Evolutionary conservation across 2,797 vertebrate genomes (phyloP).

Genomic region (Alosa sapidissima): DNA sequence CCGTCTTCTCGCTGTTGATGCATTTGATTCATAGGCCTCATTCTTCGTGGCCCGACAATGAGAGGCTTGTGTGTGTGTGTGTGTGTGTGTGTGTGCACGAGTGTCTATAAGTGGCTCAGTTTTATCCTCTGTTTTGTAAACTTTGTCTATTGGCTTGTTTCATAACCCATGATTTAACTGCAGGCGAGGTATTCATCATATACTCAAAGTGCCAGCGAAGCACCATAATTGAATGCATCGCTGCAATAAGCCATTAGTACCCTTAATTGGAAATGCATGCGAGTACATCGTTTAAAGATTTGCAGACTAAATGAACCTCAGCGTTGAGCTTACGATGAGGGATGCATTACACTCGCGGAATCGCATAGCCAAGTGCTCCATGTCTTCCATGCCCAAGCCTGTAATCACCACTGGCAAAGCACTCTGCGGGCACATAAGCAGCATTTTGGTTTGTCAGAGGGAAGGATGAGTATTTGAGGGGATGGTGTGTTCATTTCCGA

Average conservation of each 20-base stretch:
- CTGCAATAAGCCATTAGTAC: background rate
- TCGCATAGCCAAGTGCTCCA: constrained; percentile 27
- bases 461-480: constrained; percentile 30
- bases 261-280: constrained; percentile 28
- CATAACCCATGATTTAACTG: constrained; percentile 17
- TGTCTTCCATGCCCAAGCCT: constrained; percentile 35
- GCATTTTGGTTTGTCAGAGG: constrained; percentile 31
- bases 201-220: background rate
- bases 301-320: constrained; percentile 22
- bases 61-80: constrained; percentile 47
- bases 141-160: background rate
- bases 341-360: background rate
- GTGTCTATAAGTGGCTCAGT: constrained; percentile 31
- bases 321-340: constrained; percentile 16
- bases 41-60: constrained; percentile 19
- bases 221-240: constrained; percentile 15
- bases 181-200: constrained; percentile 13
- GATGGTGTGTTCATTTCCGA: constrained; percentile 20
- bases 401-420: constrained; percentile 38
- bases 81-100: constrained; percentile 28
- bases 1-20: constrained; percentile 40
- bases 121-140: constrained; percentile 45
- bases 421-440: constrained; percentile 27
- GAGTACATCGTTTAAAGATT: constrained; percentile 20
- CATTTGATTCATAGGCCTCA: background rate